Conservation (phyloP, 2,888 invertebrate species). For the Lamellibrachia columna region DNA sequence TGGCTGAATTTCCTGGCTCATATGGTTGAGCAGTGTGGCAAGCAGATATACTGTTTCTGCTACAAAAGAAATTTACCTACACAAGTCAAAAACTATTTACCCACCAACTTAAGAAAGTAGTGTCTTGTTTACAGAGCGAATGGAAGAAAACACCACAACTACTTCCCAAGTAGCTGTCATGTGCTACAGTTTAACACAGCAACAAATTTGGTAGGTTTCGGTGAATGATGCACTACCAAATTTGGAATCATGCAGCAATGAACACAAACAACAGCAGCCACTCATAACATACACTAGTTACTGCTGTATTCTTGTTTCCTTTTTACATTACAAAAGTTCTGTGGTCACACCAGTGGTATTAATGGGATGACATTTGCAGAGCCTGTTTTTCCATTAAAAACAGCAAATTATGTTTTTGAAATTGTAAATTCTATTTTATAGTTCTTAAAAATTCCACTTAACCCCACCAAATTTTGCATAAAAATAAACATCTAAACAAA, state of each 20-base stretch:
- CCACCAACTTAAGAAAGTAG: background rate
- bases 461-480: no score
- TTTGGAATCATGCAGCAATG: slow-evolving; percentile 12
- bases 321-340: background rate
- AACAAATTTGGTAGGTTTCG: slow-evolving; percentile 16
- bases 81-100: background rate
- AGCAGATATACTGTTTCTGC: background rate
- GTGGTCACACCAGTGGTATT: background rate
- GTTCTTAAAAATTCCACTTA: no score
- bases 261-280: background rate
- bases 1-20: background rate
- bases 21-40: background rate
- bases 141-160: background rate
- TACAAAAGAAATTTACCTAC: background rate
- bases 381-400: no score
- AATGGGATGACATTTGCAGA: background rate
- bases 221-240: slow-evolving; percentile 16
- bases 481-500: no score
- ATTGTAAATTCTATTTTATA: no score
- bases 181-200: background rate
- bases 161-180: background rate
- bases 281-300: slow-evolving; percentile 16
- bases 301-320: slow-evolving; percentile 6
- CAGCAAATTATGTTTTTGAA: no score
- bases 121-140: background rate